Conservation (phyloP, 2,888 invertebrate genomes). For the Apantesis nais region DNA sequence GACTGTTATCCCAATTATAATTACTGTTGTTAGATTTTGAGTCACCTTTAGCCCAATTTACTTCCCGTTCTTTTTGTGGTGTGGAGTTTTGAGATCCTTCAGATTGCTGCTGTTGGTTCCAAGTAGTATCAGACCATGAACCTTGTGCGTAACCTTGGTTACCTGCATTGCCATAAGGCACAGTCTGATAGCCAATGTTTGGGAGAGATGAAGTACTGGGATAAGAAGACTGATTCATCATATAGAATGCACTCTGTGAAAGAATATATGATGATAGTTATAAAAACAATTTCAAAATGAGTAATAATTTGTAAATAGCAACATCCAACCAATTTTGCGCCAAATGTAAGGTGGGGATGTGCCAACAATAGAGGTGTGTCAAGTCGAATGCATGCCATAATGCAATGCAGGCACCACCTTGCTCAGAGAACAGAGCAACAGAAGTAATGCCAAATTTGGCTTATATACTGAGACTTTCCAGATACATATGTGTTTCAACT, state of each 20-base stretch:
- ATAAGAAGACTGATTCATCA: slow-evolving; percentile 21
- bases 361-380: background rate
- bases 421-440: background rate
- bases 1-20: background rate
- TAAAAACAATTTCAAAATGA: slow-evolving; percentile 17
- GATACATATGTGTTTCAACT: too few relatives aligned
- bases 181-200: slow-evolving; percentile 11
- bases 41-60: slow-evolving; percentile 6
- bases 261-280: slow-evolving; percentile 33
- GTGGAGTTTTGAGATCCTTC: slow-evolving; percentile 3
- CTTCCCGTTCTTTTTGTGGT: slow-evolving; percentile 1
- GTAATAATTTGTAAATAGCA: background rate
- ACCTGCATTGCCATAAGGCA: slow-evolving; percentile 4
- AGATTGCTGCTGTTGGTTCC: slow-evolving; percentile 11
- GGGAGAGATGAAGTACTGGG: background rate
- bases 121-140: slow-evolving; percentile 10
- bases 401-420: background rate
- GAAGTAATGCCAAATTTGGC: background rate
- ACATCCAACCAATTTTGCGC: background rate
- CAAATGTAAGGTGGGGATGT: background rate
- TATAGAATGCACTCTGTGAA: slow-evolving; percentile 37
- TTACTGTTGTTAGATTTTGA: background rate
- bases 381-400: background rate
- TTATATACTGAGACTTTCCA: too few relatives aligned
- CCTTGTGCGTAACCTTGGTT: slow-evolving; percentile 11